Evolutionary conservation across 2,113 vertebrate species (phyloP), one percentile per base, ranked within the genome.

Genomic region (Martes martes): DNA sequence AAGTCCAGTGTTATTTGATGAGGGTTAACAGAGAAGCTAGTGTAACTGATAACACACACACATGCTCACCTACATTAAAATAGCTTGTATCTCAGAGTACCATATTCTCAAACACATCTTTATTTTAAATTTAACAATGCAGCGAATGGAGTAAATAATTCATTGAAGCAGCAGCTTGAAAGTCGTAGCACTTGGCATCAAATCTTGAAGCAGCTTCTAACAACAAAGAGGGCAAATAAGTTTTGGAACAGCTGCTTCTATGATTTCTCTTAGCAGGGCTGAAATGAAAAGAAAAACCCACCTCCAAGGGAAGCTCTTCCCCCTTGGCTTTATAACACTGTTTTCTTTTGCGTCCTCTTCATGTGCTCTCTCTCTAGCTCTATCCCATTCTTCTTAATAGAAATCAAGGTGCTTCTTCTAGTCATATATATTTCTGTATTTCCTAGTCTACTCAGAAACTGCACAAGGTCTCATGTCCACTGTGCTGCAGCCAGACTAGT

Each of bases 201-300:
- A 61, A 57, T 69, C 47, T 81, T 85, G 95, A 16, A 95, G 28
- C 63, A 76, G 18, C 33, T 92, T 89, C 84, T 97, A 89, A 42
- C 6, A 94, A 45, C 45, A 89, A 92, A 92, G 47, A 9, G 31
- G 23, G 82, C 19, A 71, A 63, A 36, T 18, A 78, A 42, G 23
- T 91, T 86, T 86, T 63, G 33, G 23, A 91, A 24, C 6, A 31
- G 7, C 45, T 90, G 24, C 33, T 52, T 79, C 61, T 59, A 6
- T 83, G 69, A 67, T 92, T 61, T 96, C 28, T 94, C 19, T 18
- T 9, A 85, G 19, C 19, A 73, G 4, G 15, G 21, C 19, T 61
- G 19, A 92, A 92, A 42, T 45, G 74, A 86, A 92, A 45, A 65
- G 55, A 9, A 31, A 94, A 85, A 73, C 1, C 10, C 15, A 52